Conservation (phyloP, 2,797 vertebrate species). For the Halcyon badia region DNA sequence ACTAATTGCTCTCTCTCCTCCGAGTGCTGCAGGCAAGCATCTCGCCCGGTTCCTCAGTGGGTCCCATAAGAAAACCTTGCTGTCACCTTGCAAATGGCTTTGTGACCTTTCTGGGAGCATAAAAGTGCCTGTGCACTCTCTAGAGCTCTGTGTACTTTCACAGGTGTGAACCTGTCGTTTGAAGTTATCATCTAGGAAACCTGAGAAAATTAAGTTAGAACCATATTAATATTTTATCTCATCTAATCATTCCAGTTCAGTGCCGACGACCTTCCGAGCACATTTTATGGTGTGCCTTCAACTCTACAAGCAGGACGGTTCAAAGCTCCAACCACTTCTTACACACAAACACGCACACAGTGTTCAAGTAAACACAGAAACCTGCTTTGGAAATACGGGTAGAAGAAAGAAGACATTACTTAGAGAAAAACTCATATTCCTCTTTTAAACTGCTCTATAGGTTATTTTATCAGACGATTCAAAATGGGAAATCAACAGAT, state of each 20-base stretch:
- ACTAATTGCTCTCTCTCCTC: neutral
- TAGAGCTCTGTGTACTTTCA: neutral
- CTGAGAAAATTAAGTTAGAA: neutral
- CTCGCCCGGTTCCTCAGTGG: too few relatives aligned
- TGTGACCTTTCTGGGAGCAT: neutral
- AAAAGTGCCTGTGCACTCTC: neutral
- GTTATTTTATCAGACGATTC: neutral
- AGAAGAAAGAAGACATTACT: neutral
- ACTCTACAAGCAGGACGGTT: neutral
- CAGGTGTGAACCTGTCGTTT: neutral
- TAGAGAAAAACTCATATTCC: neutral
- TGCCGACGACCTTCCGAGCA: neutral
- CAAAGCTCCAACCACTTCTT: neutral
- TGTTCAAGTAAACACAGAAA: neutral
- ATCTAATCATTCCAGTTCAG: neutral
- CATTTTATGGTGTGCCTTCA: neutral
- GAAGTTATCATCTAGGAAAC: neutral
- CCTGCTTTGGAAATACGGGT: neutral
- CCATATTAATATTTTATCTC: neutral
- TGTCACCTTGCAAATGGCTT: neutral
- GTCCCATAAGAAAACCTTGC: neutral
- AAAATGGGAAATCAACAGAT: neutral
- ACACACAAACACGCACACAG: accelerated
- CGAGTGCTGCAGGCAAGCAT: neutral
- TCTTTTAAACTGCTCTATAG: neutral